Conservation (phyloP, 2,888 invertebrate genomes). For the Furcula furcula region DNA sequence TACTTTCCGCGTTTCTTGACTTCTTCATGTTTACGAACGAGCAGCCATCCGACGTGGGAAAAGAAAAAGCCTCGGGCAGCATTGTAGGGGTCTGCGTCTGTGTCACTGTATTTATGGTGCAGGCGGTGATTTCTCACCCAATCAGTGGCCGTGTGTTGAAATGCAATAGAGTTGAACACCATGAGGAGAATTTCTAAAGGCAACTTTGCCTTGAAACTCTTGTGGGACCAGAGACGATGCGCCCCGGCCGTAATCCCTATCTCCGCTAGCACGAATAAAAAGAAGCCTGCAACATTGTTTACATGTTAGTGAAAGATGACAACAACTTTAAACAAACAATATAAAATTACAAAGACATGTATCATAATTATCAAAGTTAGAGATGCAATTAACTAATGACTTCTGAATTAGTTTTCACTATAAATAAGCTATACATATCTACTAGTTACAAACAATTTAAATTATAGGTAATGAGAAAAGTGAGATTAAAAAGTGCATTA, state of each 20-base stretch:
- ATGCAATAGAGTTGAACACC: conserved; percentile 42
- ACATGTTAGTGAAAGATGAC: too few relatives aligned
- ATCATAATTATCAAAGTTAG: too few relatives aligned
- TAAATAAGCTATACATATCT: too few relatives aligned
- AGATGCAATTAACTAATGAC: too few relatives aligned
- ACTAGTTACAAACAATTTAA: too few relatives aligned
- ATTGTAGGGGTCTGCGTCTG: conserved; percentile 83
- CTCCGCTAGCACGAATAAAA: conserved; percentile 30
- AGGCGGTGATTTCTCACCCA: conserved; percentile 84
- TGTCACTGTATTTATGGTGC: conserved; percentile 85
- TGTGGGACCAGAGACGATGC: conserved; percentile 48
- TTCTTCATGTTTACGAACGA: conserved; percentile 88
- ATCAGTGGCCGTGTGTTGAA: conserved; percentile 77
- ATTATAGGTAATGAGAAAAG: too few relatives aligned
- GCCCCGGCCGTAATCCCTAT: conserved; percentile 48
- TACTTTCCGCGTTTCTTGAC: conserved; percentile 85
- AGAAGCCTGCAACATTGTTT: conserved; percentile 25
- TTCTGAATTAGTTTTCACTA: too few relatives aligned
- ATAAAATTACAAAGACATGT: too few relatives aligned
- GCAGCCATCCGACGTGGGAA: conserved; percentile 92
- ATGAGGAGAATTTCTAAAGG: conserved; percentile 47
- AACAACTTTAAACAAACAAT: too few relatives aligned
- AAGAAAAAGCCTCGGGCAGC: conserved; percentile 91
- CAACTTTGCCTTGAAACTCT: conserved; percentile 43
- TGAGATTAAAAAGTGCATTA: too few relatives aligned